A percentile compares a stretch with the other conserved stretches of the same genome.
Evolutionary conservation across 2,888 invertebrate species (phyloP).

Genomic region (Teleiodes luculella): DNA sequence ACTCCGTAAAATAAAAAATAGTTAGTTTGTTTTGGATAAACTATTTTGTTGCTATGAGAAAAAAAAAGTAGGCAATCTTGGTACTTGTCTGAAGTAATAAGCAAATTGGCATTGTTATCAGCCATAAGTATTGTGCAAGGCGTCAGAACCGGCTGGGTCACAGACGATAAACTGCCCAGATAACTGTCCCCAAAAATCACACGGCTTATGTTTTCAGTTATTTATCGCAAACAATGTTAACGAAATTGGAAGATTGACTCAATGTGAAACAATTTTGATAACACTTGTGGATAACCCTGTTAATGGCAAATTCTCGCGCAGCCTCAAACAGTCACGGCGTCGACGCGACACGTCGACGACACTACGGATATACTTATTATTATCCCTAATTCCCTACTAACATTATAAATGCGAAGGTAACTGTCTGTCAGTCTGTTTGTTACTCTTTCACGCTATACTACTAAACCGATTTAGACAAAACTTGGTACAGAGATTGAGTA

Average conservation of each 20-base stretch:
- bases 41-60: neutral
- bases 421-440: too few species aligned
- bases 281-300: slow-evolving; percentile 39
- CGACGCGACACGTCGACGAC: too few species aligned
- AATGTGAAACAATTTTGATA: slow-evolving; percentile 34
- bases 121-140: slow-evolving; percentile 59
- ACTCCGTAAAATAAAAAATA: too few species aligned
- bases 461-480: too few species aligned
- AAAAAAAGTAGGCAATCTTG: neutral
- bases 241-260: slow-evolving; percentile 38
- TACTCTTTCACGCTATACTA: too few species aligned
- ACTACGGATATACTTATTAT: too few species aligned
- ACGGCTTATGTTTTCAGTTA: slow-evolving; percentile 44
- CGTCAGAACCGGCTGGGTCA: slow-evolving; percentile 52
- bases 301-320: slow-evolving; percentile 28
- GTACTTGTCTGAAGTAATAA: slow-evolving; percentile 33
- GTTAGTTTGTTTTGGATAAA: too few species aligned
- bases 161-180: slow-evolving; percentile 56
- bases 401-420: too few species aligned
- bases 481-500: too few species aligned
- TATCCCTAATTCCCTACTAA: too few species aligned
- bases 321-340: slow-evolving; percentile 21
- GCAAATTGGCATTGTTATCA: slow-evolving; percentile 55
- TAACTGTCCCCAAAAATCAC: slow-evolving; percentile 46
- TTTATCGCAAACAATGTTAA: slow-evolving; percentile 42